Evolutionary conservation across 2,113 vertebrate species (phyloP).

Genomic region (Phyllostomus discolor): DNA sequence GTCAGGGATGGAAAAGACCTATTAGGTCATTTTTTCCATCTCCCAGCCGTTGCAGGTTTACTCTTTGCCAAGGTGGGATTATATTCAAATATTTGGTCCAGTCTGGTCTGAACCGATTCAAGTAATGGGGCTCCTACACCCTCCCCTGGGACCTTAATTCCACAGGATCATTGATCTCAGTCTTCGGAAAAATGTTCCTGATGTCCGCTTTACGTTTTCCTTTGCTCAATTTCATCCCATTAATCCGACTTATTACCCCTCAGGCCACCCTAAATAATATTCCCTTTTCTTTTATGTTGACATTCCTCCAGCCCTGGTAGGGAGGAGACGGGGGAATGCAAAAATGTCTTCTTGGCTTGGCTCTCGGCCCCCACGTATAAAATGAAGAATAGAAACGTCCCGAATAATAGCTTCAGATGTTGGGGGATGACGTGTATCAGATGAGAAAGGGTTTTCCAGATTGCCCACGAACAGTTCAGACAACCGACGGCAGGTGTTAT

Average conservation of each 20-base stretch:
- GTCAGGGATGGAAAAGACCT: conserved; percentile 72
- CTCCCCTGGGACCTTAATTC: conserved; percentile 69
- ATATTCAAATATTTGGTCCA: conserved; percentile 72
- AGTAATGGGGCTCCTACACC: conserved; percentile 60
- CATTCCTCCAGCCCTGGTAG: conserved; percentile 51
- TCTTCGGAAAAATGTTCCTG: conserved; percentile 76
- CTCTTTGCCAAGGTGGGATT: conserved; percentile 75
- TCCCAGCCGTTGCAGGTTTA: conserved; percentile 54
- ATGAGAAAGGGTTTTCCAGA: conserved; percentile 65
- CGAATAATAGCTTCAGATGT: conserved; percentile 59
- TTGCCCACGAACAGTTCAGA: neutral
- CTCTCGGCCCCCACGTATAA: conserved; percentile 25
- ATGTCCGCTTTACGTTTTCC: conserved; percentile 73
- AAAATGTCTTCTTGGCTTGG: conserved; percentile 66
- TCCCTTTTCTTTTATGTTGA: conserved; percentile 60
- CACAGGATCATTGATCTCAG: conserved; percentile 71
- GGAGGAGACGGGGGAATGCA: conserved; percentile 53
- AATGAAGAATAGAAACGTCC: conserved; percentile 61
- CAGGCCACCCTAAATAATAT: conserved; percentile 74
- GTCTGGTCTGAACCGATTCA: conserved; percentile 66
- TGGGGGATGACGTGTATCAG: conserved; percentile 9
- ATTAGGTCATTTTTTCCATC: conserved; percentile 73
- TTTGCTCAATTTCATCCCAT: conserved; percentile 76
- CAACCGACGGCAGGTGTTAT: conserved; percentile 64
- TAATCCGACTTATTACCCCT: conserved; percentile 74